Conservation (phyloP, 2,797 vertebrate genomes). For the Varecia variegata region DNA sequence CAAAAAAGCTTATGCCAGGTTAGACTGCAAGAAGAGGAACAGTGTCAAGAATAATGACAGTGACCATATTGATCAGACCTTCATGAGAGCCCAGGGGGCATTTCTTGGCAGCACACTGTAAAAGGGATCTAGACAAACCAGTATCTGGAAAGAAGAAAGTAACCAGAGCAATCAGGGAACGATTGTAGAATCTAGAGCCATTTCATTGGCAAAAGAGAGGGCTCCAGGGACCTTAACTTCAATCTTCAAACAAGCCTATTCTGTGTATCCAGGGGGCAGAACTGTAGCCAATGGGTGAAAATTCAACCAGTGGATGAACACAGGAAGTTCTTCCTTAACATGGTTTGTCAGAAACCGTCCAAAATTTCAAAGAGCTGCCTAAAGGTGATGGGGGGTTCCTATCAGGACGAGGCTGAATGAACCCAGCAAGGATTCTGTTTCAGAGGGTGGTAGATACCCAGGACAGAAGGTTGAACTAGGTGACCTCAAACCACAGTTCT, state of each 20-base stretch:
- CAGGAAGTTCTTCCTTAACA: background rate
- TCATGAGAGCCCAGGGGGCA: background rate
- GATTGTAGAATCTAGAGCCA: background rate
- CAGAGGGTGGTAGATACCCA: background rate
- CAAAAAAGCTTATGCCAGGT: background rate
- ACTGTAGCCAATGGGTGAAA: background rate
- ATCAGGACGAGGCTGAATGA: background rate
- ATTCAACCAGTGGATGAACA: background rate
- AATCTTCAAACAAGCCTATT: background rate
- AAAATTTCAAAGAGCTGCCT: constrained; percentile 1
- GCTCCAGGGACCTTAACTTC: background rate
- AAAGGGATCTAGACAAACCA: background rate
- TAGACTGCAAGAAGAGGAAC: background rate
- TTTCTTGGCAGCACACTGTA: background rate
- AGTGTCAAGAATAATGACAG: background rate
- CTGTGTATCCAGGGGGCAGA: background rate
- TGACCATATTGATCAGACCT: background rate
- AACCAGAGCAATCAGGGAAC: background rate
- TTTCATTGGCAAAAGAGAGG: background rate
- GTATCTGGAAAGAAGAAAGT: background rate
- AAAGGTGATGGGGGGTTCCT: background rate
- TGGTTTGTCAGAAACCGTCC: background rate
- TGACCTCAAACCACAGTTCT: background rate
- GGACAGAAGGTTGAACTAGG: background rate
- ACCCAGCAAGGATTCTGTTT: background rate